phyloP scores from a whole-genome alignment of 2,888 invertebrate species.

The Scaptomyza polygonia region DNA sequence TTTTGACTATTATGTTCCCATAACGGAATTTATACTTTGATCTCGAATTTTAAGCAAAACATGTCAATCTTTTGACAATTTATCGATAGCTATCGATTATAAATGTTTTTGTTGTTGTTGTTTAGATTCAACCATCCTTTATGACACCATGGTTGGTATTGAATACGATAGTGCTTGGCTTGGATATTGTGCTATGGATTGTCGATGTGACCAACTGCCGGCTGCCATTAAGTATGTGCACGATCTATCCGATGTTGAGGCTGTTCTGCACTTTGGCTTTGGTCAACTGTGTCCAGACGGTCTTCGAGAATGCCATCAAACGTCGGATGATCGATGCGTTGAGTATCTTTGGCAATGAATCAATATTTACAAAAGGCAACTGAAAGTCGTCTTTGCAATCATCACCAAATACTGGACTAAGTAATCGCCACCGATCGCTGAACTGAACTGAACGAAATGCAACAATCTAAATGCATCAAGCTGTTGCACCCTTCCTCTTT shows the following conservation, averaged over 20 bases:
- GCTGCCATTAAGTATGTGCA: neutral
- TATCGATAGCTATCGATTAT: no score
- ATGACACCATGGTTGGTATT: slow-evolving; percentile 51
- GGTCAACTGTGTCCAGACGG: slow-evolving; percentile 39
- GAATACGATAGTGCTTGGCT: slow-evolving; percentile 6
- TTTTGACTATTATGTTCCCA: no score
- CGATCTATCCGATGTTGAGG: slow-evolving; percentile 11
- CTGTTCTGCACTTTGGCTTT: slow-evolving; percentile 23
- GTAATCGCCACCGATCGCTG: neutral
- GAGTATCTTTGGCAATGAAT: slow-evolving; percentile 16
- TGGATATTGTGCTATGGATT: slow-evolving; percentile 25
- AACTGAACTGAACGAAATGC: neutral
- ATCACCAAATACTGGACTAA: neutral
- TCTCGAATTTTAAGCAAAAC: no score
- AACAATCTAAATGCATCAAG: neutral
- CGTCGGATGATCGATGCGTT: slow-evolving; percentile 6
- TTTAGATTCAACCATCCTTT: slow-evolving; percentile 27
- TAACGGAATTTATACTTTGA: no score
- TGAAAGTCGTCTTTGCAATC: neutral
- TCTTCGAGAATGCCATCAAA: slow-evolving; percentile 32
- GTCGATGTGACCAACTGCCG: slow-evolving; percentile 19
- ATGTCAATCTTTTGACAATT: no score
- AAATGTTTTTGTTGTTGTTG: neutral
- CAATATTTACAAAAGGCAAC: neutral
- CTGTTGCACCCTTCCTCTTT: slow-evolving; percentile 18